Evolutionary conservation across 1,140 invertebrate genomes (phyloP), one percentile per base, ranked within the genome.

Genomic region (Papilio polytes): DNA sequence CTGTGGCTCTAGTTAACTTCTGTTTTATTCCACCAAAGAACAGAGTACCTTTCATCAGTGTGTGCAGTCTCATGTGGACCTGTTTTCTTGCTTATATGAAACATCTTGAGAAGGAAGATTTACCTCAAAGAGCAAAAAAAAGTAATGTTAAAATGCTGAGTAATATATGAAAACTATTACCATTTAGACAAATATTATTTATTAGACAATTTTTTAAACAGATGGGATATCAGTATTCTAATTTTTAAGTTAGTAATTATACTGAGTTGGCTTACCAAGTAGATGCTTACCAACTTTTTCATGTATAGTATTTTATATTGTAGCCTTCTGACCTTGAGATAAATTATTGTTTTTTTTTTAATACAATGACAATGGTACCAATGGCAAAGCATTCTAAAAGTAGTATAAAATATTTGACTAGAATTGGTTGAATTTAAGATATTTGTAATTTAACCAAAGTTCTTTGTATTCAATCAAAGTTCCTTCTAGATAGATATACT

Each of bases 21-120:
- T 96, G 96, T 13, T 94, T 97, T 48, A 95, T 98, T 78, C 96
- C 97, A 41, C 97, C 98, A 89, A 96, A 96, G 85, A 98, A 98
- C 93, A 96, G 98, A 82, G 97, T 98, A 15, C 96, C 97, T n/a
- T 98, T 98, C 88, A 97, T 98, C 31, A 98, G 97, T 88, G 90
- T 97, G 18, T 98, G 97, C 88, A 98, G 98, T 94, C 96, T 98
- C 74, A 91, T 98, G 81, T 98, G 98, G 98, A 98, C 97, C 31
- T 97, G 97, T 85, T 98, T 98, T 90, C 94, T 98, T 76, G 97
- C 98, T 0, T 98, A 98, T 85, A 98, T 98, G 97, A 98, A 98
- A 91, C 96, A 98, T 82, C 85, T 97, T 63, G 96, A 97, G 87
- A 87, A 95, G 83, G 90, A 93, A 80, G 83, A 91, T 22, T 80